Evolutionary conservation across 2,113 vertebrate species (phyloP), one percentile per base, ranked within the genome.

Genomic region (Zootoca vivipara): DNA sequence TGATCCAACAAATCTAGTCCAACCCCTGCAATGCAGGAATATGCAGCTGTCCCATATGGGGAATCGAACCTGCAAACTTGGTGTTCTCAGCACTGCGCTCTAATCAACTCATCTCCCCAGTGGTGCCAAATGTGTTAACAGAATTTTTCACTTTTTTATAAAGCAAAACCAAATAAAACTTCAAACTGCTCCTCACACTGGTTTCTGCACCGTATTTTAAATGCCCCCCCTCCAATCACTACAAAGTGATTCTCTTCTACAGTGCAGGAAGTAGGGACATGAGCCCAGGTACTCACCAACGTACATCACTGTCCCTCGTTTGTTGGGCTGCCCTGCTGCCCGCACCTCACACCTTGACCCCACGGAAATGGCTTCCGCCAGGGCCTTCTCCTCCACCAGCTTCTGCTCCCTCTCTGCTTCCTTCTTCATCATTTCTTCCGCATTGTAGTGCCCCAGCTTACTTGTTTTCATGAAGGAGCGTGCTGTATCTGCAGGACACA

Each of bases 391-490:
- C 83, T 98, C 96, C 0, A 93, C 91, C 8, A 96, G 90, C 3
- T 92, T 96, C 91, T 97, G 96, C 58, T 92, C 85, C 0, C 87
- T 72, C 65, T 97, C 95, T 0, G 93, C 96, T 85, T 97, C 95
- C 38, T 94, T 97, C 90, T 95, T 96, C 0, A 95, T 91, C 52
- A 87, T 40, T 70, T 97, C 96, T 79, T 97, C 98, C 69, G 98
- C 96, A 3, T 97, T 98, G 83, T 93, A 98, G 0, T 94, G 97
- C 5, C 98, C 98, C 0, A 98, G 22, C 30, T 94, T 96, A 24
- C 96, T 97, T 90, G 96, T 98, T 89, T 98, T 98, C 95, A 98
- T 93, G 94, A 99, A 98, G 64, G 98, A 98, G 65, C 98, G 97
- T 1, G 96, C 93, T 0, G 98, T 94, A n/a, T 98, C 98, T 99